Evolutionary conservation across 92 coral and sea anemone species (phyloP), one percentile per base, ranked within the genome.

Genomic region (Epizoanthus rinbou): DNA sequence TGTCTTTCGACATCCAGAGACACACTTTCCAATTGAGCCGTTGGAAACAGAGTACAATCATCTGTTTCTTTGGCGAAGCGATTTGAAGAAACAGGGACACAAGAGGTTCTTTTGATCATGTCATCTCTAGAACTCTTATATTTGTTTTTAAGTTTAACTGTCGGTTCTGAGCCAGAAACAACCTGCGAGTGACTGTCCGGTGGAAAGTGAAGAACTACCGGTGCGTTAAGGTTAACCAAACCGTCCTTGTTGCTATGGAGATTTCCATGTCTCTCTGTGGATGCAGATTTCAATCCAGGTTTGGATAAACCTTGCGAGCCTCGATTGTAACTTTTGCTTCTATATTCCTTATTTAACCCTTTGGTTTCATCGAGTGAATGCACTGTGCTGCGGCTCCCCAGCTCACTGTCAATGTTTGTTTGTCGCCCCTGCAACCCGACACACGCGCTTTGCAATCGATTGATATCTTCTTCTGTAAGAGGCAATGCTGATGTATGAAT

Each of bases 201-300:
- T 31, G 47, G 82, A 57, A 69, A 35, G 14, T 76, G 56, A 22
- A 76, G 69, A 13, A 76, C 69, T 28, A 76, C 82, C 2, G 82
- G 69, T 4, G 82, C 71, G 45, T 76, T 76, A n/a, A 76, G 82
- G 82, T 59, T 35, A 17, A 76, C 69, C 23, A 69, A 76, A 35
- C 39, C 17, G 50, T 59, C 9, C 5, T 33, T 25, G 57, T 76
- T 76, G 50, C 57, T 57, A 25, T 76, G 82, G 82, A 60, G 63
- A 76, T 56, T 35, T 59, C 57, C 31, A 59, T 21, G 82, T 23
- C 54, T 8, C 28, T 74, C 64, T 25, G 35, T 64, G 21, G 80
- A 74, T 24, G 82, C 59, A 28, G 21, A 58, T 19, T 22, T 41
- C 9, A 78, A 25, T 2, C 70, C 63, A 22, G 43, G 45, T 14